These are phyloP conservation scores for Coregonus suidteri DNA, from an alignment of 2,797 vertebrate genomes.

Conservation along the genomic window DNA sequence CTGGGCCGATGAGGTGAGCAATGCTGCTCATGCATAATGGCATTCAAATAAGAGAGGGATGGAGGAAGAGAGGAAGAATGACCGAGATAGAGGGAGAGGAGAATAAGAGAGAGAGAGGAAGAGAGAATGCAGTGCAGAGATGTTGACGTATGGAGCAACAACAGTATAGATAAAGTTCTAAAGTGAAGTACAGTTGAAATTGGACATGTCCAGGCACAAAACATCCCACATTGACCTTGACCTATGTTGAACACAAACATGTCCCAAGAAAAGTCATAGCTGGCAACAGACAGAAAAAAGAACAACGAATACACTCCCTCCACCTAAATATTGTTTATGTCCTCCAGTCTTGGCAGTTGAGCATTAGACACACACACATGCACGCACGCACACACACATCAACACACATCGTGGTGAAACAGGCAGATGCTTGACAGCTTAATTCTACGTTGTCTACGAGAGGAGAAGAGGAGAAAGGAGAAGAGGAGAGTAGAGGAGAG, in stretches of 20 bases:
- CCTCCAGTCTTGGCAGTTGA: constrained; percentile 50
- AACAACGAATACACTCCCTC: constrained; percentile 32
- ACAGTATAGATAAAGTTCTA: not conserved
- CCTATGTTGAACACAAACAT: constrained; percentile 21
- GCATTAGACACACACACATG: constrained; percentile 27
- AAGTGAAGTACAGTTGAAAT: not conserved
- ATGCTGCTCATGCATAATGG: constrained; percentile 42
- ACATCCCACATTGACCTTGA: constrained; percentile 9
- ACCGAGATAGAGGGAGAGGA: not conserved
- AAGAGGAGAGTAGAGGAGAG: not conserved
- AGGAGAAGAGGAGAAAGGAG: too few species aligned
- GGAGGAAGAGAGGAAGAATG: not conserved
- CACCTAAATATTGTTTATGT: constrained; percentile 68
- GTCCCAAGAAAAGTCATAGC: constrained; percentile 51
- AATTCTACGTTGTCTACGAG: constrained; percentile 66
- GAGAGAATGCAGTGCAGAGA: not conserved
- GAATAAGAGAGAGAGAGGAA: not conserved
- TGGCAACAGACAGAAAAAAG: constrained; percentile 35
- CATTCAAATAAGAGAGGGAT: constrained; percentile 19
- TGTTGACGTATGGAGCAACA: not conserved
- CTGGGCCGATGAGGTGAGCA: constrained; percentile 14
- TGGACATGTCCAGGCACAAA: not conserved
- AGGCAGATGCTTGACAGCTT: constrained; percentile 65
- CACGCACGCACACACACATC: not conserved
- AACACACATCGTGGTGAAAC: constrained; percentile 4